Evolutionary conservation across 2,888 invertebrate genomes (phyloP).

Genomic region (Tenthredo distinguenda): DNA sequence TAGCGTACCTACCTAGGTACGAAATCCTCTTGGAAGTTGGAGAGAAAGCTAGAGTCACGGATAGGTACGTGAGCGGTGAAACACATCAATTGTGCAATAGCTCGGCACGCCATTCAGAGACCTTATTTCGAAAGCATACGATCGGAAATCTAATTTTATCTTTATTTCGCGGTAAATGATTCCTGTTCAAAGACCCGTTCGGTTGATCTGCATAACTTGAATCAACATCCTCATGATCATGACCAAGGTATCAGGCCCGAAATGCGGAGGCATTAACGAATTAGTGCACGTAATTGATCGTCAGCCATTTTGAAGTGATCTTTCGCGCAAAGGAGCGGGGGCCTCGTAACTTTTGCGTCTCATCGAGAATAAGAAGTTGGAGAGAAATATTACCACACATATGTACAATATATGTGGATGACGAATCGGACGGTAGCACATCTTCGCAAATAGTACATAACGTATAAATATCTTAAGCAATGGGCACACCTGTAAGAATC

Average conservation of each 20-base stretch:
- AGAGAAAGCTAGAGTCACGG: constrained; percentile 40
- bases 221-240: background rate
- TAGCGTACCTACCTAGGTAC: background rate
- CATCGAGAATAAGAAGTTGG: background rate
- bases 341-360: too few species aligned
- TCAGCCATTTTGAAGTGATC: constrained; percentile 5
- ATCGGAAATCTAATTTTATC: background rate
- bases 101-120: constrained; percentile 12
- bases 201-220: background rate
- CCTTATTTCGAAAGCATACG: constrained; percentile 11
- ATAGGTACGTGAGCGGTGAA: constrained; percentile 45
- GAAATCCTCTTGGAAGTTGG: constrained; percentile 33
- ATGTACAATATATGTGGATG: background rate
- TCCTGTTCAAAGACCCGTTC: background rate
- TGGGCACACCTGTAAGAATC: constrained; percentile 31
- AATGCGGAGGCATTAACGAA: background rate
- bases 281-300: background rate
- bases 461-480: background rate
- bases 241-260: background rate
- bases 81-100: constrained; percentile 45
- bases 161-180: background rate
- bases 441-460: background rate
- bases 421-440: background rate
- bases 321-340: background rate
- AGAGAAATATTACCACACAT: background rate